Percentiles rank a stretch among this genome's conserved stretches.
phyloP scores from a whole-genome alignment of 1,140 invertebrate species.

The Brachionus manjavacas region DNA sequence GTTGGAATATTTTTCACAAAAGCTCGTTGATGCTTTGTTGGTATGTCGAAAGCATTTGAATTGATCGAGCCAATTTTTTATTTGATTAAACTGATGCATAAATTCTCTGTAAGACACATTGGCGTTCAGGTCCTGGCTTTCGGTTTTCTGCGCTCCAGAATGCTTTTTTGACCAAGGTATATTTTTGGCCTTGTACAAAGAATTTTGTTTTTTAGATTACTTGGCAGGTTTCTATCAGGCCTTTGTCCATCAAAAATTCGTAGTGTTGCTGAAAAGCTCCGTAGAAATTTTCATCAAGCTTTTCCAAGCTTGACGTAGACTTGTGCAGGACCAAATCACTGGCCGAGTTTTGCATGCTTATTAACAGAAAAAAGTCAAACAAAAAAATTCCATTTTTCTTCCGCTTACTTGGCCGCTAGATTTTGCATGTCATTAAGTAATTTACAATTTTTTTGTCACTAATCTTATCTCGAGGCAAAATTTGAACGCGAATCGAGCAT shows the following conservation, averaged over 20 bases:
- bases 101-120: conserved; percentile 71
- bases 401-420: neutral
- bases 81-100: conserved; percentile 71
- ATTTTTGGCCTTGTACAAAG: neutral
- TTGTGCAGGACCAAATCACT: neutral
- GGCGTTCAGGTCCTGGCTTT: conserved; percentile 52
- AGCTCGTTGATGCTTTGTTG: conserved; percentile 46
- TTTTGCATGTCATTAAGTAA: neutral
- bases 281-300: conserved; percentile 72
- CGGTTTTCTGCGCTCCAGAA: conserved; percentile 61
- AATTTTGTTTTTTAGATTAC: conserved; percentile 54
- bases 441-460: neutral
- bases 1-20: conserved; percentile 53
- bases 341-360: neutral
- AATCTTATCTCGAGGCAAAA: neutral
- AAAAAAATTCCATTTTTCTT: neutral
- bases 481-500: neutral
- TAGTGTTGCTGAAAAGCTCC: conserved; percentile 75
- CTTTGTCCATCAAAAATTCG: conserved; percentile 87
- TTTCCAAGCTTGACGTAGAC: conserved; percentile 22
- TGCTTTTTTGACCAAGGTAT: neutral
- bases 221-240: conserved; percentile 79
- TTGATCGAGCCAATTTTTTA: conserved; percentile 72
- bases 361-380: neutral
- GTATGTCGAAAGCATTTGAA: conserved; percentile 60